phyloP scores from a whole-genome alignment of 2,113 vertebrate genomes.

The Heptranchias perlo region DNA sequence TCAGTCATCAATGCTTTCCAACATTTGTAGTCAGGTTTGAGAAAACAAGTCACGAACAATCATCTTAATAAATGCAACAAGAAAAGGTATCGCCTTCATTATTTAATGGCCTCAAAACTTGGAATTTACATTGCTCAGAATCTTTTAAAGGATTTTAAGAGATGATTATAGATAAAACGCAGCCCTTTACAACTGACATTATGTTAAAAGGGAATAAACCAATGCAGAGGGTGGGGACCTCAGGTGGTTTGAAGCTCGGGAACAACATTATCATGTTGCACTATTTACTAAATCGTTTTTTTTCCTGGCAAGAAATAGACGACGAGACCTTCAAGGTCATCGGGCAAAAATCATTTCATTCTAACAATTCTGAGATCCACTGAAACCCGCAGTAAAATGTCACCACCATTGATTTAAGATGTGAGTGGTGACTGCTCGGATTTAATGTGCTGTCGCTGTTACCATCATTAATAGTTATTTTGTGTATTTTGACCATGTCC shows the following conservation, averaged over 20 bases:
- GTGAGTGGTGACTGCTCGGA: background rate
- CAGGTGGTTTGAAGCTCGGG: background rate
- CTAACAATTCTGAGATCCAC: slow-evolving; percentile 8
- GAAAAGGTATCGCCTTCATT: background rate
- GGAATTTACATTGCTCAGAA: background rate
- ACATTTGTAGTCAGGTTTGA: background rate
- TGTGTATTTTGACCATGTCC: background rate
- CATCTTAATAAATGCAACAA: background rate
- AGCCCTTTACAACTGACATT: background rate
- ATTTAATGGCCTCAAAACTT: background rate
- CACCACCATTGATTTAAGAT: background rate
- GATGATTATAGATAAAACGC: background rate
- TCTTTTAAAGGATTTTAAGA: background rate
- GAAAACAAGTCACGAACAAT: background rate
- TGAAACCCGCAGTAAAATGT: slow-evolving; percentile 9
- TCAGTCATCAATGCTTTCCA: background rate
- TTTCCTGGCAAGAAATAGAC: background rate
- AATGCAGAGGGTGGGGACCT: background rate
- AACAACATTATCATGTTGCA: background rate
- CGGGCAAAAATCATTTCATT: slow-evolving; percentile 1
- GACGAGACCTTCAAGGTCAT: background rate
- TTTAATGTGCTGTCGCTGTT: background rate
- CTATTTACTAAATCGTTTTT: background rate
- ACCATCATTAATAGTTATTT: background rate
- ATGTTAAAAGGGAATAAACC: background rate